Base-by-base conservation (phyloP, 2,797 vertebrate species). In the Neoniphon sammara region DNA sequence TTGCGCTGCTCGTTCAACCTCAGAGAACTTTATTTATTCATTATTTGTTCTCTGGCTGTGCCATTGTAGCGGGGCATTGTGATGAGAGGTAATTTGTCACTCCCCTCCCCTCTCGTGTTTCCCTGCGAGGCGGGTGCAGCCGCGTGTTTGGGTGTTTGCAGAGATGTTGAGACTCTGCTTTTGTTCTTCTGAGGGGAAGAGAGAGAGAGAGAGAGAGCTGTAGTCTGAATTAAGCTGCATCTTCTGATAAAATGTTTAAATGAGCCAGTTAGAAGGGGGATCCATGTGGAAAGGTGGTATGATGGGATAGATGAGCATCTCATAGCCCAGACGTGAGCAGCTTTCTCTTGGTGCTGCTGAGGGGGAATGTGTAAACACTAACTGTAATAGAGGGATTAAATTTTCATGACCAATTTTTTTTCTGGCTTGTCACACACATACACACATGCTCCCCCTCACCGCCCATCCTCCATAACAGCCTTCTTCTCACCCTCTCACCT, bases 1-100 rank as follows among this genome's bases (percentile, higher is more conserved):
- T 85, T 73, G 81, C 78, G 63, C 70, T 66, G 71, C 80, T 80
- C 70, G 59, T 86, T 87, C 85, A 89, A 79, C 89, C 83, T 82
- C 64, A 14, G 73, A 71, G 75, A 87, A 90, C 84, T 88, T 91
- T 87, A 92, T 92, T 89, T 92, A 92, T 93, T 91, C 87, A 93
- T 89, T 85, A 88, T 90, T 89, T 88, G 85, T 89, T 87, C 84
- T 74, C 78, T 44, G 88, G 69, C 80, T 65, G 67, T 30, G 67
- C 80, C 78, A 57, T 81, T 88, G 88, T 78, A 63, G 75, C 75
- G 31, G 73, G 70, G 71, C 63, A 64, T 87, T 86, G 89, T 83
- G 81, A 70, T 62, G 67, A 82, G 75, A 87, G 80, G 87, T 89
- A 77, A 91, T 92, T 90, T 88, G 84, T 92, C 58, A 57, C n/a